These are phyloP conservation scores for Sweltsa coloradensis DNA, from an alignment of 1,140 invertebrate genomes.

Conservation along the genomic window DNA sequence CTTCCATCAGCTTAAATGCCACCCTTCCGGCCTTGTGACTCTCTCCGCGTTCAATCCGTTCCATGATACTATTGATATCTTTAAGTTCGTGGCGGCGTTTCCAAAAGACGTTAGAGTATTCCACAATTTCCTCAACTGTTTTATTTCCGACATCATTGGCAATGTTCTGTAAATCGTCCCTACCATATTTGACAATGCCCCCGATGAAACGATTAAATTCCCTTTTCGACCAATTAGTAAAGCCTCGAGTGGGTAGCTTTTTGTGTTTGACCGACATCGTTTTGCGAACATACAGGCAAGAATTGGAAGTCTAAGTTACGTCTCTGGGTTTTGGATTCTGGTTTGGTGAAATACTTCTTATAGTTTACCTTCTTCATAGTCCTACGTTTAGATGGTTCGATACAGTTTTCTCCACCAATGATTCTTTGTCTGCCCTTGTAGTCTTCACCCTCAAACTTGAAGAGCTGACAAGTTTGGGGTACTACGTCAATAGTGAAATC, in stretches of 20 bases:
- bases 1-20: constrained; percentile 87
- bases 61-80: constrained; percentile 94
- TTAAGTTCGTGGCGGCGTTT: constrained; percentile 93
- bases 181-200: constrained; percentile 96
- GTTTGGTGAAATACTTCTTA: no score
- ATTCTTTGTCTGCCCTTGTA: constrained; percentile 77
- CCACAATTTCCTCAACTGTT: constrained; percentile 91
- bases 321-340: no score
- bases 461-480: no score
- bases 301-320: no score
- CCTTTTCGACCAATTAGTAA: constrained; percentile 88
- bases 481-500: constrained; percentile 96
- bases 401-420: constrained; percentile 82
- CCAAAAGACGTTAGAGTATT: constrained; percentile 98
- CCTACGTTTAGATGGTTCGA: constrained; percentile 96
- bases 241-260: constrained; percentile 86
- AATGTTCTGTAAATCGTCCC: constrained; percentile 97
- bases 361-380: constrained; percentile 91
- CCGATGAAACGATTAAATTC: constrained; percentile 97
- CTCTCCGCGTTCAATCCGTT: constrained; percentile 95
- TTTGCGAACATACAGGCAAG: constrained; percentile 88
- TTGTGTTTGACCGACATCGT: constrained; percentile 86
- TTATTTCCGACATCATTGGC: constrained; percentile 98
- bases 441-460: constrained; percentile 90
- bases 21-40: no score